phyloP scores from a whole-genome alignment of 2,797 vertebrate species.

The Urocyon cinereoargenteus region DNA sequence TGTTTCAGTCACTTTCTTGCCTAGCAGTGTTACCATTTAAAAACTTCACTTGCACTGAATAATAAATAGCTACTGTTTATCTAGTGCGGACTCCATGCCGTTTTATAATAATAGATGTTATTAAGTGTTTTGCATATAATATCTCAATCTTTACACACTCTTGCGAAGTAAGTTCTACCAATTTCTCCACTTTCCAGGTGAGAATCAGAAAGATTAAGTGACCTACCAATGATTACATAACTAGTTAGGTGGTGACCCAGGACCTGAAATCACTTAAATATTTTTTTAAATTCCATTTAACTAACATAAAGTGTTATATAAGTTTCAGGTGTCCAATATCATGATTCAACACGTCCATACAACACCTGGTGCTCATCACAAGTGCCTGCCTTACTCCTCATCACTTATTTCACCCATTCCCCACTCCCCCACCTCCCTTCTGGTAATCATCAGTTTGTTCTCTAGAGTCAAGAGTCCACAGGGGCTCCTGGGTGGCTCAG shows the following conservation, averaged over 20 bases:
- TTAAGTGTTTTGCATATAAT: not conserved
- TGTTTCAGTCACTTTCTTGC: not conserved
- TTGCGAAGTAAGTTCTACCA: not conserved
- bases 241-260: not conserved
- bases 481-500: no score
- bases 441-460: not conserved
- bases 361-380: not conserved
- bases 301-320: not conserved
- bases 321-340: not conserved
- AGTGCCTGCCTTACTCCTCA: not conserved
- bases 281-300: not conserved
- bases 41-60: not conserved
- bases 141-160: not conserved
- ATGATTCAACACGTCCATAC: not conserved
- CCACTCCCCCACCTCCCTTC: not conserved
- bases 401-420: not conserved
- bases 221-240: not conserved
- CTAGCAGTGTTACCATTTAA: not conserved
- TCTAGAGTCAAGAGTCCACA: not conserved
- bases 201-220: not conserved
- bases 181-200: not conserved
- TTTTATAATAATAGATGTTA: not conserved
- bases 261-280: conserved; percentile 10
- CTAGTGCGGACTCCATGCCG: not conserved
- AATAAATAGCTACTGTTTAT: conserved; percentile 20